Evolutionary conservation across 2,888 invertebrate species (phyloP).

Genomic region (Pedicia rivosa): DNA sequence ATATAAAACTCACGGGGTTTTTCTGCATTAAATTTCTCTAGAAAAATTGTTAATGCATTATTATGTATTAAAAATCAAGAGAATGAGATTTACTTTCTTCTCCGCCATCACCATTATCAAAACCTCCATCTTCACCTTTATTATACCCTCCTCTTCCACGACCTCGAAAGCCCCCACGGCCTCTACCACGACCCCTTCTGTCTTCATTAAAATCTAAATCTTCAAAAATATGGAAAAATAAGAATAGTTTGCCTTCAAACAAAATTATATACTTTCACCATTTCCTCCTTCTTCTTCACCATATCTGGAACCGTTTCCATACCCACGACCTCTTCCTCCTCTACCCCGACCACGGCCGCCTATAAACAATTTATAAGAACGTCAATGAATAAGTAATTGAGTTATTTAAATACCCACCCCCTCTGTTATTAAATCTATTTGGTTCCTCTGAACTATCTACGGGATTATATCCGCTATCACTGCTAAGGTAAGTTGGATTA

Average conservation of each 20-base stretch:
- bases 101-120: background rate
- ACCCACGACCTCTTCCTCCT: slow-evolving; percentile 13
- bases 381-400: no score
- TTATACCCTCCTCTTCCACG: slow-evolving; percentile 19
- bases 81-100: background rate
- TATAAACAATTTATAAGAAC: no score
- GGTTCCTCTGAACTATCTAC: no score
- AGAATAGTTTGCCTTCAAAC: background rate
- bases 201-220: slow-evolving; percentile 22
- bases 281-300: no score
- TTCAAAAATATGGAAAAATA: no score
- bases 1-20: slow-evolving; percentile 48
- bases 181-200: slow-evolving; percentile 26
- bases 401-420: no score
- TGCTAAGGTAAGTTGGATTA: no score
- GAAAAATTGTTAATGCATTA: no score
- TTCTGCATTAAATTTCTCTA: slow-evolving; percentile 21
- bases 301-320: background rate
- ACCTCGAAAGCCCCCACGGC: slow-evolving; percentile 17
- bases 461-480: no score
- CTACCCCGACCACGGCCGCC: slow-evolving; percentile 12
- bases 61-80: no score
- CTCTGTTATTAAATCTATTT: no score
- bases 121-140: slow-evolving; percentile 10
- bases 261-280: no score